Evolutionary conservation across 2,113 vertebrate genomes (phyloP).

Genomic region (Todiramphus chloris): DNA sequence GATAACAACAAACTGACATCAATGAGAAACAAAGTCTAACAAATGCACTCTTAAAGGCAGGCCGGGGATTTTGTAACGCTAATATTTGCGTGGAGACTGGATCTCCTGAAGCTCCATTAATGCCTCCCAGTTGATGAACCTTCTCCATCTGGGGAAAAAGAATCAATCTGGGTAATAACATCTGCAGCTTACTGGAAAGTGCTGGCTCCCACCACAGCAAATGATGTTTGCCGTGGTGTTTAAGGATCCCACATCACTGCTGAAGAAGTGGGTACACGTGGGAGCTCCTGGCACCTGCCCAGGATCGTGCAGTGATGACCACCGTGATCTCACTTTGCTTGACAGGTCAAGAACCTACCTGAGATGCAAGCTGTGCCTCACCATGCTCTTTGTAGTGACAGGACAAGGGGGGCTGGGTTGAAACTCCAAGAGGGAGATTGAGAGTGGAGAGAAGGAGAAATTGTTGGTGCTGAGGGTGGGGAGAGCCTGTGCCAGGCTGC

Average conservation of each 20-base stretch:
- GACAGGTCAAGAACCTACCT: neutral
- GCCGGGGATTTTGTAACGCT: neutral
- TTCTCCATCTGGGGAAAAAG: neutral
- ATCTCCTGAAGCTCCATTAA: neutral
- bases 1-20: neutral
- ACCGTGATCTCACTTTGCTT: neutral
- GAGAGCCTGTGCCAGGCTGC: neutral
- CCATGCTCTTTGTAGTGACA: rapidly evolving
- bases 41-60: neutral
- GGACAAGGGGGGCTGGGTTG: neutral
- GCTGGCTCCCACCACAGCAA: neutral
- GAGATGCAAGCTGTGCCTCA: neutral
- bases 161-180: neutral
- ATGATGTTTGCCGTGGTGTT: neutral
- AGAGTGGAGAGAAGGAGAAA: neutral
- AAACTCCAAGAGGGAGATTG: neutral
- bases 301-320: neutral
- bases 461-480: rapidly evolving
- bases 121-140: neutral
- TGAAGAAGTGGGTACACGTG: rapidly evolving
- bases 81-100: neutral
- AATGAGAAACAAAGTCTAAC: neutral
- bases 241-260: neutral
- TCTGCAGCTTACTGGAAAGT: neutral
- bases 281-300: neutral